phyloP scores from a whole-genome alignment of 2,888 invertebrate genomes.

The Monoplex corrugatus region DNA sequence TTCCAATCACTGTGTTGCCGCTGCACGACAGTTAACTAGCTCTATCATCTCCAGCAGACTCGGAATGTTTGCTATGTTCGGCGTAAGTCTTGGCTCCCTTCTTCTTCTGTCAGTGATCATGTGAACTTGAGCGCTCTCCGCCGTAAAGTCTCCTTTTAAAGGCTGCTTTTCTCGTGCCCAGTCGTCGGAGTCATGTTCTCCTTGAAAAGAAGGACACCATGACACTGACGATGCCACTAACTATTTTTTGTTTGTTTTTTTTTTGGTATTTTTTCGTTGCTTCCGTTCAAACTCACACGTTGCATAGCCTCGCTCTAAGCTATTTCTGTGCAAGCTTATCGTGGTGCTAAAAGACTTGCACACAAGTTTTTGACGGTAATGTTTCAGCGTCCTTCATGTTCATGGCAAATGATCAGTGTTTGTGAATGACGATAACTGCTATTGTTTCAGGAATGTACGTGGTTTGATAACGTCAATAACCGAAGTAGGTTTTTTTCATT shows the following conservation, averaged over 20 bases:
- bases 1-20: conserved; percentile 41
- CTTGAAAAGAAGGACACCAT: not conserved
- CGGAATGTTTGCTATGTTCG: conserved; percentile 30
- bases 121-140: conserved; percentile 43
- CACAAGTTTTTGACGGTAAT: conserved; percentile 28
- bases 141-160: conserved; percentile 47
- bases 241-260: conserved; percentile 7
- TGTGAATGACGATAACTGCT: conserved; percentile 15
- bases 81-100: conserved; percentile 26
- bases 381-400: conserved; percentile 52
- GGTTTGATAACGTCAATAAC: conserved; percentile 20
- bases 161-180: conserved; percentile 44
- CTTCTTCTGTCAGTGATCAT: conserved; percentile 14
- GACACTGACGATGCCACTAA: conserved; percentile 44
- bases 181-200: conserved; percentile 1
- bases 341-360: conserved; percentile 42
- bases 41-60: conserved; percentile 35
- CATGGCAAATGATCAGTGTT: conserved; percentile 38
- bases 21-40: conserved; percentile 45
- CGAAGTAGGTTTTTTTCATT: not conserved
- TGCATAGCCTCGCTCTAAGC: conserved; percentile 47
- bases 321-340: conserved; percentile 29
- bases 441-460: conserved; percentile 34
- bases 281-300: conserved; percentile 48
- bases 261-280: conserved; percentile 30